Base-by-base conservation (phyloP, 2,113 vertebrate species). In the Martes martes region DNA sequence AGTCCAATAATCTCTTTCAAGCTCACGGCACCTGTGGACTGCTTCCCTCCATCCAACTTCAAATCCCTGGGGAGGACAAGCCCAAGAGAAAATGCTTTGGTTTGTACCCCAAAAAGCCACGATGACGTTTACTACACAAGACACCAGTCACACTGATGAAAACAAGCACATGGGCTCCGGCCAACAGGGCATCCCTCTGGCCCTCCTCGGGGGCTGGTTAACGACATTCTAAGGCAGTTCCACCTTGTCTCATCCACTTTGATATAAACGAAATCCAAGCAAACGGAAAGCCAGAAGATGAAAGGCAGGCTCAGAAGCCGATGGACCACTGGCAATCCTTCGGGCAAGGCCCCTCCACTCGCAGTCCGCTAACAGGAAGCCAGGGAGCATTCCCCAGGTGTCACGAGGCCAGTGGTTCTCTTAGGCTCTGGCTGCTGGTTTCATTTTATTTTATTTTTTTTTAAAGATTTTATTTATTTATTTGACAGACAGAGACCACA, bases 1-100 rank as follows among this genome's bases (percentile, higher is more conserved):
- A 99, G 99, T 83, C 99, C 99, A 81, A 99, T 99, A 97, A 99
- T 99, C 98, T 99, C 99, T 97, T 99, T 99, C 98, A 99, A 99
- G 97, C 99, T 99, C 97, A 99, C 99, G 19, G 99, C 99, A 65
- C 99, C 99, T 0, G 99, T 95, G 67, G 99, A 99, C 91, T 99
- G 99, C 65, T 99, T 99, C 92, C 99, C 99, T 96, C 99, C 99
- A 23, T 99, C 99, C 98, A 99, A 96, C 98, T 99, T 99, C 97
- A 99, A 94, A 71, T 99, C 99, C 98, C 99, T 99, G 98, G 86
- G 97, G 96, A 98, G 98, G 95, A 99, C 95, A 98, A 97, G 95
- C 39, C 98, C 98, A 96, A 96, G 76, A 59, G 21, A 83, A 39
- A 84, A 94, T 21, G 61, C 81, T 71, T 73, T 57, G 57, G 95